Evolutionary conservation across 2,888 invertebrate species (phyloP).

Genomic region (Rhodophaea formosa): DNA sequence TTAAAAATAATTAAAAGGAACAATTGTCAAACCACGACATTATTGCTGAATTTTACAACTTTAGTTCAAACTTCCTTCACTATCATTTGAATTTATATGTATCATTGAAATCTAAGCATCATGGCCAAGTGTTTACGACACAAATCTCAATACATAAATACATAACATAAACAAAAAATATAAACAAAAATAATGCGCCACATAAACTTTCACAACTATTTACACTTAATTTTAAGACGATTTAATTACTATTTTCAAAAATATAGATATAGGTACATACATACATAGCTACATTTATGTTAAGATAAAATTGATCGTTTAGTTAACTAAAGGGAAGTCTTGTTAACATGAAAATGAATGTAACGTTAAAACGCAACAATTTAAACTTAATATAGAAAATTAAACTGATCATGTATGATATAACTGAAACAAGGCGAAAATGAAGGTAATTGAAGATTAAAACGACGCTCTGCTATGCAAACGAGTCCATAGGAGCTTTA

Average conservation of each 20-base stretch:
- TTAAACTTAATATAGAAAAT: conserved; percentile 41
- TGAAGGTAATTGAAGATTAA: neutral
- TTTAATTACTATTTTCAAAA: conserved; percentile 73
- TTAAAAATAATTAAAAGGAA: neutral
- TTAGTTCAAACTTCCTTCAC: conserved; percentile 4
- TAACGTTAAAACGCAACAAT: conserved; percentile 43
- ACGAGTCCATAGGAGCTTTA: neutral
- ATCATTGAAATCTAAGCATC: conserved; percentile 34
- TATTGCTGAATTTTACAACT: neutral
- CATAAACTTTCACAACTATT: conserved; percentile 78
- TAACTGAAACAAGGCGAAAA: neutral
- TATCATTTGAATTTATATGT: neutral
- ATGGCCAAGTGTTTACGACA: conserved; percentile 55
- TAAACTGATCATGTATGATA: neutral
- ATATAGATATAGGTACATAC: conserved; percentile 78
- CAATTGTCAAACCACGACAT: neutral
- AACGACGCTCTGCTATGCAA: conserved; percentile 8
- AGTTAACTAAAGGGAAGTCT: conserved; percentile 63
- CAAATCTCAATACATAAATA: conserved; percentile 70
- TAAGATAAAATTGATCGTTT: conserved; percentile 67
- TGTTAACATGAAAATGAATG: conserved; percentile 44
- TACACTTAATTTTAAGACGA: conserved; percentile 72
- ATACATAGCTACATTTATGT: conserved; percentile 72
- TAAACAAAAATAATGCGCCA: conserved; percentile 74
- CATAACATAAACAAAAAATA: conserved; percentile 69